Percentiles rank a stretch among this genome's conserved stretches.
Conservation (phyloP, 35 echinoderm and acorn worm species). For the Hemicentrotus pulcherrimus region DNA sequence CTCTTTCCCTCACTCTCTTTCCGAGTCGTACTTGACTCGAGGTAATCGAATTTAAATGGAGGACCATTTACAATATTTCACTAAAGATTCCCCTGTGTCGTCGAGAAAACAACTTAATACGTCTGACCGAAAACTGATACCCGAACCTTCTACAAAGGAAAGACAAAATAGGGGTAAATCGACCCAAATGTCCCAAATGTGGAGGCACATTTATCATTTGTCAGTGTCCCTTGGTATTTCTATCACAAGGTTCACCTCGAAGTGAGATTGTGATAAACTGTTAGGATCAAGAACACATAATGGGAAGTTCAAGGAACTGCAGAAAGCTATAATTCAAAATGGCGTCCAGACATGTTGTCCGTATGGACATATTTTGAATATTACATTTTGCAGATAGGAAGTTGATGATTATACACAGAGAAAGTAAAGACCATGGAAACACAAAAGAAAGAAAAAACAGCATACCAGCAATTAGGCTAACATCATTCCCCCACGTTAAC, state of each 20-base stretch:
- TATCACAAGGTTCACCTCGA: background rate
- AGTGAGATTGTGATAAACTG: background rate
- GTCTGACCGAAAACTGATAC: conserved; percentile 9
- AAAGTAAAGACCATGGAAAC: too few relatives aligned
- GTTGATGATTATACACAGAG: too few relatives aligned
- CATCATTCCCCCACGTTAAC: too few relatives aligned
- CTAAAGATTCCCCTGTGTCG: conserved; percentile 3
- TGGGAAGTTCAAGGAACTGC: background rate
- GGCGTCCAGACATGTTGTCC: too few relatives aligned
- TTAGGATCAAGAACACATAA: background rate
- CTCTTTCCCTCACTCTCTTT: background rate
- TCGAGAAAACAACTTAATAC: background rate
- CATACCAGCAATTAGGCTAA: too few relatives aligned
- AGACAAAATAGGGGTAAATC: background rate
- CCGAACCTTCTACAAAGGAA: background rate
- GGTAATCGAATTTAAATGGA: conserved; percentile 28
- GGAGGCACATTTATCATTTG: background rate
- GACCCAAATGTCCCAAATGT: background rate
- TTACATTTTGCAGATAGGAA: too few relatives aligned
- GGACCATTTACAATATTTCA: conserved; percentile 26
- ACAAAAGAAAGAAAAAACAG: too few relatives aligned
- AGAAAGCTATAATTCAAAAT: background rate
- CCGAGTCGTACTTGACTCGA: background rate
- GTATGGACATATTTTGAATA: too few relatives aligned
- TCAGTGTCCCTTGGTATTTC: background rate